Percentiles rank a stretch among this genome's conserved stretches.
Conservation (phyloP, 1,140 invertebrate genomes). For the Nautilus pompilius region DNA sequence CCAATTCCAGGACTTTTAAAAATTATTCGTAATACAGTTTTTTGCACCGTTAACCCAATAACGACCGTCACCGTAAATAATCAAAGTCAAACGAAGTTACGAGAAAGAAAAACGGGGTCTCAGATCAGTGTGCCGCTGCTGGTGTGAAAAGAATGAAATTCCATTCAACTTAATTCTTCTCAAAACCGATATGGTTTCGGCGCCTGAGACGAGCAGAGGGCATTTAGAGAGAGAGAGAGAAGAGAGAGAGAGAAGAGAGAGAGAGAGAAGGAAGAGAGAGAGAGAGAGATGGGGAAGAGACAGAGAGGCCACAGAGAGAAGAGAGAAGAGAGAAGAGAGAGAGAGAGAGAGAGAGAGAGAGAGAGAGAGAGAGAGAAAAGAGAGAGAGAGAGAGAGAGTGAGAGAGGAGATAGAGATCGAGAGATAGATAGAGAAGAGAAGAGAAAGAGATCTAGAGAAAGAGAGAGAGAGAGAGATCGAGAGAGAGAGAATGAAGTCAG, state of each 20-base stretch:
- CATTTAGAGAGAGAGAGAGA: too few relatives aligned
- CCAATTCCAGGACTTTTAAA: too few relatives aligned
- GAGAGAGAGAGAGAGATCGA: not conserved
- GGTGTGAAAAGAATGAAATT: too few relatives aligned
- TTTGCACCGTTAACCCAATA: too few relatives aligned
- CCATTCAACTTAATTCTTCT: too few relatives aligned
- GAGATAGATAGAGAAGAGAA: not conserved
- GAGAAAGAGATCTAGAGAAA: not conserved
- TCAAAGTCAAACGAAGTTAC: too few relatives aligned
- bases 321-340: not conserved
- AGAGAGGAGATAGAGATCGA: not conserved
- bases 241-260: not conserved
- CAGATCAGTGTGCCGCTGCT: too few relatives aligned
- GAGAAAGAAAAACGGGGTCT: too few relatives aligned
- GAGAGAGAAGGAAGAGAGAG: not conserved
- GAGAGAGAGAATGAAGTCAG: not conserved
- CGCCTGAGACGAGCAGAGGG: too few relatives aligned
- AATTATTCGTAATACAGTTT: too few relatives aligned
- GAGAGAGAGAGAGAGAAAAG: not conserved
- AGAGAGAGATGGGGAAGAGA: not conserved
- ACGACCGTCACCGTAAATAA: too few relatives aligned
- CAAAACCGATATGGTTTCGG: too few relatives aligned
- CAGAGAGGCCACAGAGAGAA: not conserved
- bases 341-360: conserved; percentile 1
- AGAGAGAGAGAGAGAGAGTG: not conserved